These are phyloP conservation scores for Heptranchias perlo DNA, from an alignment of 2,113 vertebrate genomes.

Conservation along the genomic window DNA sequence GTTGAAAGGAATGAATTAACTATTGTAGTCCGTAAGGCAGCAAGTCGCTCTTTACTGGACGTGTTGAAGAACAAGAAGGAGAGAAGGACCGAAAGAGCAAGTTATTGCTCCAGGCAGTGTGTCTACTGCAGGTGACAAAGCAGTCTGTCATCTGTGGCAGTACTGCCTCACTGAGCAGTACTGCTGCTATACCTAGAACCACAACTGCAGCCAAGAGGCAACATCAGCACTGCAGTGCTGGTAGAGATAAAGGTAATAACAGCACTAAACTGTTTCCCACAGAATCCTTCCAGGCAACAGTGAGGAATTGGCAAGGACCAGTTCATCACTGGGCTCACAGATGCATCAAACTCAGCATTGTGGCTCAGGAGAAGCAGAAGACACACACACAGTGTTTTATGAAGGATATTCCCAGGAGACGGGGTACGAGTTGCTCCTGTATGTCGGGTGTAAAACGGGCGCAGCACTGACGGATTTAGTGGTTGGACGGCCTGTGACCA, in stretches of 20 bases:
- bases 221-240: background rate
- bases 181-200: background rate
- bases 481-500: background rate
- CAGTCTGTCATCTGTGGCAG: no score
- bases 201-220: background rate
- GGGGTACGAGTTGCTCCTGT: background rate
- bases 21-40: background rate
- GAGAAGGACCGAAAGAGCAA: background rate
- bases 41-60: background rate
- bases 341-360: background rate
- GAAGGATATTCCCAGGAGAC: background rate
- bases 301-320: background rate
- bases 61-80: background rate
- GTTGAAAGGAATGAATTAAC: background rate
- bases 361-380: background rate
- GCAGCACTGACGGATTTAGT: background rate
- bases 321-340: no score
- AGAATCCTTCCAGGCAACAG: background rate
- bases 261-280: background rate
- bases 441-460: background rate
- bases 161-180: background rate
- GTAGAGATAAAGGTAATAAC: background rate
- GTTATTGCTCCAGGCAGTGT: background rate
- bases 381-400: background rate
- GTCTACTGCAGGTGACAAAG: background rate